Evolutionary conservation across 1,140 invertebrate species (phyloP).

Genomic region (Bombus sylvicola): DNA sequence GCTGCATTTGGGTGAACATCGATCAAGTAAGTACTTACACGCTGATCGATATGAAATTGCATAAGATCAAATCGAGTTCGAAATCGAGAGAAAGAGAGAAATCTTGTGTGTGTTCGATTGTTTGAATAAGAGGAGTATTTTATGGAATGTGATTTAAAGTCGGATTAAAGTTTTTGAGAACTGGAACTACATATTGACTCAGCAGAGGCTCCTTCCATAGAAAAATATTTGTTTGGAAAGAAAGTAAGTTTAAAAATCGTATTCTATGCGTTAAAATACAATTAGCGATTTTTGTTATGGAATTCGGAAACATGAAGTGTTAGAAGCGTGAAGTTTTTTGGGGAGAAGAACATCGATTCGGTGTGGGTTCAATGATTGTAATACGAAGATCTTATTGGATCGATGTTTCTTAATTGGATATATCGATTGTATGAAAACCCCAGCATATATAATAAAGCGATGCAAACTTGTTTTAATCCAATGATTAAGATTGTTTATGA

Average conservation of each 20-base stretch:
- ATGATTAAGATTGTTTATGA: background rate
- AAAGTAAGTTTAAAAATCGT: too few relatives aligned
- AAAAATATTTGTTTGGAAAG: too few relatives aligned
- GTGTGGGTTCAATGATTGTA: background rate
- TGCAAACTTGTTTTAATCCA: background rate
- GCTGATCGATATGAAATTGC: conserved; percentile 48
- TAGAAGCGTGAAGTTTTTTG: background rate
- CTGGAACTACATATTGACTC: too few relatives aligned
- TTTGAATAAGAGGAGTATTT: background rate
- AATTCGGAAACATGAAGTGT: background rate
- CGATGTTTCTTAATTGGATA: background rate
- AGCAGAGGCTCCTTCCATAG: too few relatives aligned
- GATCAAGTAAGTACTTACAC: conserved; percentile 56
- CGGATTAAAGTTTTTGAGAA: too few relatives aligned
- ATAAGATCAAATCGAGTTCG: conserved; percentile 27
- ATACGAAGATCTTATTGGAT: background rate
- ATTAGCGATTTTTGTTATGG: too few relatives aligned
- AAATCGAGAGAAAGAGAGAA: background rate
- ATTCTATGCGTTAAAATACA: background rate
- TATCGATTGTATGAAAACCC: background rate
- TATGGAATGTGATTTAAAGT: background rate
- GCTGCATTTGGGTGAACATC: conserved; percentile 68
- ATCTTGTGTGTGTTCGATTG: background rate
- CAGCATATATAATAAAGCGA: background rate
- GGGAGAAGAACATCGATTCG: background rate